Base-by-base conservation (phyloP, 1,140 invertebrate species). In the Scylla paramamosain region DNA sequence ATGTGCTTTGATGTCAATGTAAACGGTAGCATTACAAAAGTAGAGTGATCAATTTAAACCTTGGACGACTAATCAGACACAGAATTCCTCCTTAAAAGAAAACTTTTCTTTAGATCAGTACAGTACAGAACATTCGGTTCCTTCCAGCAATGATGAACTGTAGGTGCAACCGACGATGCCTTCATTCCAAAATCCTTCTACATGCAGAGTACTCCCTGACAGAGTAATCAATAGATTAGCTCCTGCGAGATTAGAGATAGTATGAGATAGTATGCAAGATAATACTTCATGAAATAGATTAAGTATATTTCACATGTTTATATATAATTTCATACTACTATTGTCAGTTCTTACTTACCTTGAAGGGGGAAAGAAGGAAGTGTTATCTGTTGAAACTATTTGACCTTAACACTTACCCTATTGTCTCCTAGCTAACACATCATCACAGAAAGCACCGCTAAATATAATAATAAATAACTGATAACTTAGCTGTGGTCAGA, bases 1-100 rank as follows among this genome's bases (percentile, higher is more conserved):
- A 14, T 39, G 31, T 45, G 48, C 39, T 91, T 45, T 91, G 39
- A 10, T 91, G 88, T 91, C 28, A 87, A 29, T 87, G 84, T 87
- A 10, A 31, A 29, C 31, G 86, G 16, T 28, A 87, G 32, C n/a
- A 87, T 87, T 29, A n/a, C 32, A 29, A 87, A 16, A 31, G 0
- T 31, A 1, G 12, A 29, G n/a, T 25, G 29, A 87, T 87, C 86
- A 87, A 31, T 29, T 29, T 16, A 16, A 29, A 2, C 0, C 86
- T 28, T 29, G 14, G 14, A 0, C 14, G 16, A 0, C 14, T 14
- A 31, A 87, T 31, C 25, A 31, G 31, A 92, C 20, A 39, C 14
- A 28, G 29, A 67, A 92, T 92, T 6, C 0, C 0, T 67, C 89
- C 0, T 31, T 20, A 31, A 29, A n/a, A 91, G 20, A 91, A 39